These are phyloP conservation scores for Crypturellus tataupa DNA, from an alignment of 2,797 vertebrate species.

Conservation along the genomic window DNA sequence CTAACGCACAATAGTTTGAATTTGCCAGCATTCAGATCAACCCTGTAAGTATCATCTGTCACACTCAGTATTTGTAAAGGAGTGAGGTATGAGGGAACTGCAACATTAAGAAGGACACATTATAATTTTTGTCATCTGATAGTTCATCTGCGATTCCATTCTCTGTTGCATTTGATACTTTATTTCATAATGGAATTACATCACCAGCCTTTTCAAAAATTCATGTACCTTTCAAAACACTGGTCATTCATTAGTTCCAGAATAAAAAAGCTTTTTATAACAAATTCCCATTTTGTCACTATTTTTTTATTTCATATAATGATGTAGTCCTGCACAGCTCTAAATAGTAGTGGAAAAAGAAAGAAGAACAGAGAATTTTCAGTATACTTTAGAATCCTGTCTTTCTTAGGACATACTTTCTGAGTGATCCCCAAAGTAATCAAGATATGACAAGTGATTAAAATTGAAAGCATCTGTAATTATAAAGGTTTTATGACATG, in stretches of 20 bases:
- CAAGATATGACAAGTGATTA: neutral
- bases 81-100: neutral
- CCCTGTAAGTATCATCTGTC: slow-evolving; percentile 5
- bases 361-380: neutral
- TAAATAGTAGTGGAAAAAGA: neutral
- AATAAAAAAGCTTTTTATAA: neutral
- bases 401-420: neutral
- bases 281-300: neutral
- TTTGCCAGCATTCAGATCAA: neutral
- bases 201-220: neutral
- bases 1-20: neutral
- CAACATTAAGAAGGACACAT: slow-evolving; percentile 7
- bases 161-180: neutral
- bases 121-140: neutral
- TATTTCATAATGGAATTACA: neutral
- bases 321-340: neutral
- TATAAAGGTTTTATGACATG: neutral
- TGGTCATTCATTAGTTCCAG: neutral
- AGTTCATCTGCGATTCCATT: neutral
- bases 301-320: neutral
- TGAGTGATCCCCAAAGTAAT: neutral
- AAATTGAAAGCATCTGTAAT: neutral
- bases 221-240: neutral
- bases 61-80: neutral
- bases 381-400: neutral